Base-by-base conservation (phyloP, 2,113 vertebrate genomes). In the Phoenicopterus ruber region DNA sequence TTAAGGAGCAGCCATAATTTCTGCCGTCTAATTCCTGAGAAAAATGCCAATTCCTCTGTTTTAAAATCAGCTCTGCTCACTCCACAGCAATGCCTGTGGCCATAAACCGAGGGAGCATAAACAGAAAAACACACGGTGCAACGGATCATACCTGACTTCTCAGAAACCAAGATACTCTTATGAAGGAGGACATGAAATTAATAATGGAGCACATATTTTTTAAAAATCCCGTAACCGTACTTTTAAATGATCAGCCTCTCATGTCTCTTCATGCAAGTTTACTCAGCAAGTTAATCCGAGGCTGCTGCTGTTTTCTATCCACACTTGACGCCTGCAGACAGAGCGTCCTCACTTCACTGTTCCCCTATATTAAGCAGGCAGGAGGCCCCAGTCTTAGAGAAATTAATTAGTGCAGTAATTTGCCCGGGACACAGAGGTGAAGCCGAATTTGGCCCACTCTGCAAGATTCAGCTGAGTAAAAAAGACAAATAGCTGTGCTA, bases 381-480 rank as follows among this genome's bases (percentile, higher is more conserved):
- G 72, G 66, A 95, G 71, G 74, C 54, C 57, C 18, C 40, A 8
- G 62, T 34, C 88, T 72, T 22, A 40, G 26, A 72, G 79, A 61
- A 77, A 88, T 90, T 93, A 94, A 94, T 97, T 83, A 93, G 79
- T 54, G 58, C 63, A 46, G 46, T 77, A 58, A 77, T 95, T 94
- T 92, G 72, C 59, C 63, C 1, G 1, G 82, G 72, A 90, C 65
- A 46, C 82, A 26, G 55, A 86, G 76, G 88, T 63, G 86, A 92
- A 62, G 82, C 76, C 0, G 12, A 91, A 73, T 85, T 87, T 87
- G 95, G 70, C 49, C 87, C 87, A 77, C 34, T 82, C 84, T 42
- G 89, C 94, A 96, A 83, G 89, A 94, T 83, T 91, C 91, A 76
- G 86, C 69, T 57, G 58, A 94, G 78, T 84, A 40, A 90, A 90